Evolutionary conservation across 2,113 vertebrate genomes (phyloP).

Genomic region (Tetraodon nigroviridis): DNA sequence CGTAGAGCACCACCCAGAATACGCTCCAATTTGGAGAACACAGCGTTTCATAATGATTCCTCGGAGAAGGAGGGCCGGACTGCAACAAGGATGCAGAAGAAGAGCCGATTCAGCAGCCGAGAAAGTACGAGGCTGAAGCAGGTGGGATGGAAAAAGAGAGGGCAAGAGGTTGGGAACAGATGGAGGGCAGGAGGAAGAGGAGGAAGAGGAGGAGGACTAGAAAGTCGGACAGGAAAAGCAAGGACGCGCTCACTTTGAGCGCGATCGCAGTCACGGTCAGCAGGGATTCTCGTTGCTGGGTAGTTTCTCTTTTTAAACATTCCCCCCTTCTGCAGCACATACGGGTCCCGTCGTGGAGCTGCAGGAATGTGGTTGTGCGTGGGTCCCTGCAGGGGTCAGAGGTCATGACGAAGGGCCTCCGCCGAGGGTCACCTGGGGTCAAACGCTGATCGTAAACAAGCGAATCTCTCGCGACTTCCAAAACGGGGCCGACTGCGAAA

Average conservation of each 20-base stretch:
- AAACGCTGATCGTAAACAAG: constrained; percentile 27
- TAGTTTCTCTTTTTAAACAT: constrained; percentile 20
- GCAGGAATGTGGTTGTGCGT: neutral
- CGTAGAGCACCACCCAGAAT: neutral
- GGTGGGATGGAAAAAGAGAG: constrained; percentile 20
- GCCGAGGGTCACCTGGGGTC: constrained; percentile 38
- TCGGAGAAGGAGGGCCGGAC: too few species aligned
- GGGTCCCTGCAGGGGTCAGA: neutral
- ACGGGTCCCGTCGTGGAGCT: constrained; percentile 22
- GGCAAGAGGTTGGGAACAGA: constrained; percentile 15
- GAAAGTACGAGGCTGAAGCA: constrained; percentile 23
- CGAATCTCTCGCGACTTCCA: constrained; percentile 31
- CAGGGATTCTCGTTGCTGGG: constrained; percentile 18
- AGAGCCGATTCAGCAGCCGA: constrained; percentile 2
- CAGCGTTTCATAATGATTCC: too few species aligned
- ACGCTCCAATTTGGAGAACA: too few species aligned
- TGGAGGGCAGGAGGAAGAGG: constrained; percentile 3
- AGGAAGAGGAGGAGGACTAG: constrained; percentile 9
- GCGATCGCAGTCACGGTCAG: constrained; percentile 4
- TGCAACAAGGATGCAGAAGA: neutral
- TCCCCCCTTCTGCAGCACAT: neutral
- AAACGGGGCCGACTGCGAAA: constrained; percentile 26
- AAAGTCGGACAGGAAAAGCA: constrained; percentile 19
- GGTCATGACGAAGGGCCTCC: constrained; percentile 39
- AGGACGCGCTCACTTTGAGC: constrained; percentile 4